Evolutionary conservation across 2,888 invertebrate species (phyloP), one percentile per base, ranked within the genome.

Genomic region (Drosophila trichaetosa): DNA sequence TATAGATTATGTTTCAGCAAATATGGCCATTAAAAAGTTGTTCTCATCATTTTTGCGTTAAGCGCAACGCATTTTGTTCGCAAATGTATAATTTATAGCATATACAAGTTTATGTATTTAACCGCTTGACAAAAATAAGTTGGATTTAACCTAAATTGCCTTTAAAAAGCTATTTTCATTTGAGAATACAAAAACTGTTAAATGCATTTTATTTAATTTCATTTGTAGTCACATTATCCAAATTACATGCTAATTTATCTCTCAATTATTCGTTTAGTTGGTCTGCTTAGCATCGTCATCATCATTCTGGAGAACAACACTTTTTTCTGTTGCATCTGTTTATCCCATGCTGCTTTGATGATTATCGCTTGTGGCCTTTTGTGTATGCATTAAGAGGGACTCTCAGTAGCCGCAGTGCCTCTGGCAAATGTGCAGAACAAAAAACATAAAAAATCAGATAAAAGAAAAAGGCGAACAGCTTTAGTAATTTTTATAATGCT

Each of bases 401-500:
- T 61, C 73, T 76, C 67, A 68, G 65, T 71, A 73, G 63, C 69
- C 83, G 77, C 67, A 76, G 56, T 51, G 48, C 53, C 21, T 67
- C 69, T 64, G 70, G 66, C 71, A 59, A 80, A 80, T 53, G 53
- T 11, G 36, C 53, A 36, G 24, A n/a, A 18, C n/a, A 59, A 24
- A 46, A 24, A 29, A 31, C 5, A 13, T 18, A 4, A 49, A 29
- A 21, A 42, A 1, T 16, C 8, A 29, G 29, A 46, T 33, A 18
- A 18, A 16, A 16, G 31, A 13, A 66, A 53, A 84, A 66, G 69
- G 67, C 82, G 49, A 70, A 79, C 53, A 64, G 73, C 72, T 87
- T 71, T 71, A 64, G 38, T 75, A 73, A 83, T 82, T 78, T 75
- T 81, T 83, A 72, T 82, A 85, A 87, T 82, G 80, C 90, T 80